phyloP scores from a whole-genome alignment of 2,888 invertebrate species.

The Plutella xylostella region DNA sequence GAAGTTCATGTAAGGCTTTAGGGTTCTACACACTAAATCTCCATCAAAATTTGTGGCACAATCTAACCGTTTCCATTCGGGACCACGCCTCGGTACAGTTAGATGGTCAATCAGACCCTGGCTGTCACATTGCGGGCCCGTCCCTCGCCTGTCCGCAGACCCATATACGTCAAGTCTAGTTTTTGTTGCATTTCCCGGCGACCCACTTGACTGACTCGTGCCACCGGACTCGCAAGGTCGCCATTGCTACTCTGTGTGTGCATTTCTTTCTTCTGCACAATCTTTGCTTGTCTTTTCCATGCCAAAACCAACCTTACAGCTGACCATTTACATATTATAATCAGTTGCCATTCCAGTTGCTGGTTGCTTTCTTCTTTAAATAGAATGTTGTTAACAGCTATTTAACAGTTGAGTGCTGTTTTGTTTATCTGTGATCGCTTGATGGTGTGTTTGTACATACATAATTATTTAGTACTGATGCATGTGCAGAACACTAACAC shows the following conservation, averaged over 20 bases:
- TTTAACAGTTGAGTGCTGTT: conserved; percentile 17
- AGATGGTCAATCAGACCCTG: conserved; percentile 48
- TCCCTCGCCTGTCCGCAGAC: conserved; percentile 25
- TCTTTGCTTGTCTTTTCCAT: conserved; percentile 4
- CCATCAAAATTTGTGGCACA: too few relatives aligned
- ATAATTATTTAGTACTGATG: too few relatives aligned
- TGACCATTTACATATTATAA: too few relatives aligned
- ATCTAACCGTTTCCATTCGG: too few relatives aligned
- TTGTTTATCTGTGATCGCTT: not conserved
- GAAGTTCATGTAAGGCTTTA: too few relatives aligned
- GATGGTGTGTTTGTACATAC: too few relatives aligned
- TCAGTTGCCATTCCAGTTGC: conserved; percentile 29
- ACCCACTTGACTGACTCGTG: conserved; percentile 38
- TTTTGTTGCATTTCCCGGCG: conserved; percentile 56
- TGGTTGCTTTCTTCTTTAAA: conserved; percentile 39
- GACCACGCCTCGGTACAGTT: conserved; percentile 48
- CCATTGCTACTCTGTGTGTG: conserved; percentile 21
- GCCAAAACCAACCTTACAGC: conserved; percentile 5
- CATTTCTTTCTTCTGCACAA: conserved; percentile 20
- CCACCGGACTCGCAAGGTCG: conserved; percentile 49
- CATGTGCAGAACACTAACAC: too few relatives aligned
- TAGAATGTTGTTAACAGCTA: conserved; percentile 27
- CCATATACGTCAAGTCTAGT: conserved; percentile 50
- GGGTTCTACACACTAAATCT: too few relatives aligned
- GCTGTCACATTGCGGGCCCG: conserved; percentile 36